phyloP scores from a whole-genome alignment of 2,888 invertebrate species.

The Pyrocoelia pectoralis region DNA sequence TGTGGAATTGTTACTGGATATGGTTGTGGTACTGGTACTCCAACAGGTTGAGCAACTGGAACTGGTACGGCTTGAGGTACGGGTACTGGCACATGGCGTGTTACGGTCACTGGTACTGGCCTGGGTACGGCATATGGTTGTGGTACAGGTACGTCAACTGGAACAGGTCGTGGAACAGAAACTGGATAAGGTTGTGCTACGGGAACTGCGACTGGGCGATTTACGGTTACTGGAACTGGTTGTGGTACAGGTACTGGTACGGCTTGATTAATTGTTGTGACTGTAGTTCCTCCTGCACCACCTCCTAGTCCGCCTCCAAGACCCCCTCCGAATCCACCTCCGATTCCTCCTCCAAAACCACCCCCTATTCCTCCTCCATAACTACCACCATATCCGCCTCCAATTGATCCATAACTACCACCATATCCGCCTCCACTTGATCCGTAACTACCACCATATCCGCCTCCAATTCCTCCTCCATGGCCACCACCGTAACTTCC shows the following conservation, averaged over 20 bases:
- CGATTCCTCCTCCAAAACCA: background rate
- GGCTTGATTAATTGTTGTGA: constrained; percentile 52
- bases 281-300: constrained; percentile 42
- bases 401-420: constrained; percentile 29
- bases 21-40: constrained; percentile 63
- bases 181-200: constrained; percentile 65
- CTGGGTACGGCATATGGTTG: constrained; percentile 54
- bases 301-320: constrained; percentile 32
- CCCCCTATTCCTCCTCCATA: constrained; percentile 31
- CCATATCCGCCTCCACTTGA: constrained; percentile 28
- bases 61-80: constrained; percentile 63
- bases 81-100: constrained; percentile 56
- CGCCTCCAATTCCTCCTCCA: constrained; percentile 29
- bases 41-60: constrained; percentile 58
- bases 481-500: too few relatives aligned
- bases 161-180: constrained; percentile 61
- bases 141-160: constrained; percentile 58
- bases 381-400: constrained; percentile 33
- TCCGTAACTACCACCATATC: constrained; percentile 17
- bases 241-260: constrained; percentile 57
- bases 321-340: constrained; percentile 29
- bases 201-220: constrained; percentile 63
- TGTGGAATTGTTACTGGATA: constrained; percentile 65
- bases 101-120: constrained; percentile 55
- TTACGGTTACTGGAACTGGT: constrained; percentile 57